These are phyloP conservation scores for Frankliniella intonsa DNA, from an alignment of 2,888 invertebrate genomes.

Conservation along the genomic window DNA sequence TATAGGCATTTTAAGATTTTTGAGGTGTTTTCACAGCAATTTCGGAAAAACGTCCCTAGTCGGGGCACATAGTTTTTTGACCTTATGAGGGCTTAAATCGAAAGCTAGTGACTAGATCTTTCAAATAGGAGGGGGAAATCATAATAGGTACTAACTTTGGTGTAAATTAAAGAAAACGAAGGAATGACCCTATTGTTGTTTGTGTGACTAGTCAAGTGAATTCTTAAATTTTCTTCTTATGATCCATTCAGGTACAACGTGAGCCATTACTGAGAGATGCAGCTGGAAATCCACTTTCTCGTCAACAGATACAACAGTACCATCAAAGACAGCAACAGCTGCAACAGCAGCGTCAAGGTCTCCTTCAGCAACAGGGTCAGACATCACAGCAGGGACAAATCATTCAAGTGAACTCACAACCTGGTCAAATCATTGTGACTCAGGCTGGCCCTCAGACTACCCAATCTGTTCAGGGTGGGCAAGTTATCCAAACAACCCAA, in stretches of 20 bases:
- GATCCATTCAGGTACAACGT: conserved; percentile 36
- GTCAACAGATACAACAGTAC: conserved; percentile 44
- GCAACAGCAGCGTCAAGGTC: conserved; percentile 48
- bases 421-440: conserved; percentile 37
- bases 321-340: conserved; percentile 50
- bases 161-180: too few relatives aligned
- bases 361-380: conserved; percentile 36
- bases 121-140: too few relatives aligned
- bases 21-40: too few relatives aligned
- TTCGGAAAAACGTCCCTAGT: too few relatives aligned
- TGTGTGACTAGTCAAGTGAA: too few relatives aligned
- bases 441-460: conserved; percentile 43
- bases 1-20: too few relatives aligned
- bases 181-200: too few relatives aligned
- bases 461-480: conserved; percentile 36
- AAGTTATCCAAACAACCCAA: conserved; percentile 34
- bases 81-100: too few relatives aligned
- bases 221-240: too few relatives aligned
- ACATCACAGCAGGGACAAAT: conserved; percentile 44
- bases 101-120: too few relatives aligned
- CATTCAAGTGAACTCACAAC: conserved; percentile 37
- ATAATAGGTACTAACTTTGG: too few relatives aligned
- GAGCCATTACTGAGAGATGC: conserved; percentile 37
- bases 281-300: conserved; percentile 41
- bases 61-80: too few relatives aligned